phyloP scores from a whole-genome alignment of 30 jellyfish, hydroid and myxozoan species.

The Turritopsis dohrnii region DNA sequence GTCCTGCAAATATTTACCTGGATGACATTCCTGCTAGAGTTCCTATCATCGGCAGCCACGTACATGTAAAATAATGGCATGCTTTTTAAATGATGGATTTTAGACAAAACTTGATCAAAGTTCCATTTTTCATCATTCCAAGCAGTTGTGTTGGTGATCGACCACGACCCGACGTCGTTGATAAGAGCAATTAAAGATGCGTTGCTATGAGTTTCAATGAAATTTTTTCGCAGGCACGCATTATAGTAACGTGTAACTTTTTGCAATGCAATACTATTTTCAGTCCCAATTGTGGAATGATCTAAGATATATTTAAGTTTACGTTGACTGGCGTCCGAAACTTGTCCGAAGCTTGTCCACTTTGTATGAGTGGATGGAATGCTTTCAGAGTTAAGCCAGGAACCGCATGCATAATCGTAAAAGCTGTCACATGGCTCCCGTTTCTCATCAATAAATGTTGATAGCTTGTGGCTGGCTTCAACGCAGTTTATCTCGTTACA shows the following conservation, averaged over 20 bases:
- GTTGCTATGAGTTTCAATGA: slow-evolving; percentile 60
- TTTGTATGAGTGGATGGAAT: slow-evolving; percentile 53
- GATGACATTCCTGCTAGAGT: slow-evolving; percentile 48
- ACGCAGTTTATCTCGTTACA: slow-evolving; percentile 57
- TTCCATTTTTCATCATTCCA: slow-evolving; percentile 95
- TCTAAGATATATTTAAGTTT: slow-evolving; percentile 47
- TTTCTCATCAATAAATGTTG: slow-evolving; percentile 28
- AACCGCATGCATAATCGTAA: slow-evolving; percentile 77
- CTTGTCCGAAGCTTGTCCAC: slow-evolving; percentile 64
- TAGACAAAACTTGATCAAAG: slow-evolving; percentile 66
- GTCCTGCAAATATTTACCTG: too few species aligned
- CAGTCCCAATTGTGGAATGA: slow-evolving; percentile 30
- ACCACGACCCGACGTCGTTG: slow-evolving; percentile 78
- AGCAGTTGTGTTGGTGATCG: slow-evolving; percentile 42
- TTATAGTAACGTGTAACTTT: slow-evolving; percentile 57
- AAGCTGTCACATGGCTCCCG: slow-evolving; percentile 68
- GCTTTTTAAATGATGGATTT: slow-evolving; percentile 67
- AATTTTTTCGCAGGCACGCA: slow-evolving; percentile 51
- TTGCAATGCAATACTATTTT: slow-evolving; percentile 65
- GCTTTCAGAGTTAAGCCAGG: slow-evolving; percentile 40
- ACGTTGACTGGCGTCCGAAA: slow-evolving; percentile 52
- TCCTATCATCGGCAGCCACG: slow-evolving; percentile 80
- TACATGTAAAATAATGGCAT: slow-evolving; percentile 84
- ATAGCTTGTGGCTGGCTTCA: slow-evolving; percentile 46
- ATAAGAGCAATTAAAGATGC: slow-evolving; percentile 37